Evolutionary conservation across 2,888 invertebrate genomes (phyloP), one percentile per base, ranked within the genome.

Genomic region (Microctonus aethiopoides): DNA sequence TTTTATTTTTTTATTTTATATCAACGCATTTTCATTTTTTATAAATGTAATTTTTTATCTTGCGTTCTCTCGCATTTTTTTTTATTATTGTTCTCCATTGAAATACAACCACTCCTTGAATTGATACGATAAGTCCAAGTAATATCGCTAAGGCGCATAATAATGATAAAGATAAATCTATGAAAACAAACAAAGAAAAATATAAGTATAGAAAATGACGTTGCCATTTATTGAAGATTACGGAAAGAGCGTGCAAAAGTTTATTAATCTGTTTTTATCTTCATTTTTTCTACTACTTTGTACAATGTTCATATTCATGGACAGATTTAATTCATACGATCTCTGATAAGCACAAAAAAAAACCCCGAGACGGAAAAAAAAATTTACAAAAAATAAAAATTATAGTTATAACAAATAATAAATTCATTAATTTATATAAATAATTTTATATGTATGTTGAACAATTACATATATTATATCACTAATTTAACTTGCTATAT

Each of bases 261-360:
- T 84, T 80, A 84, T 80, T 81, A 82, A 83, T 79, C 79, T 78
- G 74, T 75, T 78, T 80, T 83, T 81, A 73, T 74, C 81, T 84
- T 84, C 82, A 83, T 84, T 85, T 85, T 46, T 86, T 81, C n/a
- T 86, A 85, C 84, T 84, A 86, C 81, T 85, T 85, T 85, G 82
- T 85, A 85, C 80, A 84, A 83, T 83, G 79, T 83, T 80, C 79
- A 80, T 82, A 82, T 81, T 82, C 84, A 80, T 82, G 29, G 29
- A 46, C 16, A 39, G 13, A 39, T n/a, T 39, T 39, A 39, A 39
- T 46, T 16, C 16, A 81, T 82, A 83, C 84, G 85, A 86, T 86
- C 86, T 86, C 84, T 85, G 79, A 83, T 77, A 83, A 74, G 86
- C 85, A 86, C 85, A 86, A 85, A 85, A 81, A 76, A 10, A 32